phyloP scores from a whole-genome alignment of 2,797 vertebrate species.

The Clarias fuscus region DNA sequence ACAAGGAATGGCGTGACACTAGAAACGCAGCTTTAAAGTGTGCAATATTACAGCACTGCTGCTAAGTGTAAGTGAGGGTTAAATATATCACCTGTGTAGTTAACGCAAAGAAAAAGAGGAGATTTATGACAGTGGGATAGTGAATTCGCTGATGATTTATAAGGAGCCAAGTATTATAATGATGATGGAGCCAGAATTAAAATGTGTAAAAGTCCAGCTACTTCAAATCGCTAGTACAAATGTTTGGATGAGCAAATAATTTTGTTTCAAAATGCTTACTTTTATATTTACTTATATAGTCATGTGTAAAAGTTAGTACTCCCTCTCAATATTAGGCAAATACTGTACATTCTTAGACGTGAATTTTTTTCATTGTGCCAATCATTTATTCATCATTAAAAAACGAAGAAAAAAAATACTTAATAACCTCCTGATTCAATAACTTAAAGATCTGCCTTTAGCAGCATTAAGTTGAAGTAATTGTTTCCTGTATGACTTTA shows the following conservation, averaged over 20 bases:
- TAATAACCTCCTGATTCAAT: too few species aligned
- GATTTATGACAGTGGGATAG: neutral
- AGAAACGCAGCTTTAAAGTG: neutral
- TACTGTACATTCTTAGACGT: too few species aligned
- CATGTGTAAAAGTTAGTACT: too few species aligned
- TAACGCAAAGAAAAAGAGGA: neutral
- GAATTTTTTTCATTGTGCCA: too few species aligned
- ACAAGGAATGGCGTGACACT: neutral
- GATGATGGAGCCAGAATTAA: neutral
- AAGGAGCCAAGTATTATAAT: neutral
- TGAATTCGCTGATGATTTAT: neutral
- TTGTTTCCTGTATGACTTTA: too few species aligned
- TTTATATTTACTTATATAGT: too few species aligned
- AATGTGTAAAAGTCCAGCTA: neutral
- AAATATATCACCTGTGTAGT: slow-evolving; percentile 1
- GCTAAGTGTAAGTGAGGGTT: neutral
- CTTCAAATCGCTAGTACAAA: neutral
- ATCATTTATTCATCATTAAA: too few species aligned
- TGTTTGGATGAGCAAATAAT: neutral
- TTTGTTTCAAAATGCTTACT: too few species aligned
- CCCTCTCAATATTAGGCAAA: too few species aligned
- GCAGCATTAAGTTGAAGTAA: too few species aligned
- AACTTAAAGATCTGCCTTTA: too few species aligned
- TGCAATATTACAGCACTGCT: neutral
- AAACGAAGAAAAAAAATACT: too few species aligned